These are phyloP conservation scores for Holothuria scabra DNA, from an alignment of 53 echinoderm and acorn worm genomes.

Conservation along the genomic window DNA sequence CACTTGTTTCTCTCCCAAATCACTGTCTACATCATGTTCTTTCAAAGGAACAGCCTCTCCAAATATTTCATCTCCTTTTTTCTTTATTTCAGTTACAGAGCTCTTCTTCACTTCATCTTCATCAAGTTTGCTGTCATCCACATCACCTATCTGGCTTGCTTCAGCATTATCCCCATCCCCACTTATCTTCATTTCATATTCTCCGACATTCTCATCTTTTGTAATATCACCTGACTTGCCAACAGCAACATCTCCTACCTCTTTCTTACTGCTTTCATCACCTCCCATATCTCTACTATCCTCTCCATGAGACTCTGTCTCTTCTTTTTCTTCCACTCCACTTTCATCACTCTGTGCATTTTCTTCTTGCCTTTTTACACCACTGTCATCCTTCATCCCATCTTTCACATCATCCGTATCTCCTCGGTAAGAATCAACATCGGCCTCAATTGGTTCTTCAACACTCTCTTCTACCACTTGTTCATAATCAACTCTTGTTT, in stretches of 20 bases:
- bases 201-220: neutral
- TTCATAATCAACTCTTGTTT: too few relatives aligned
- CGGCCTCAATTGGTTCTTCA: neutral
- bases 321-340: neutral
- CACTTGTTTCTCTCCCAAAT: neutral
- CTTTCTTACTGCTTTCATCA: constrained; percentile 14
- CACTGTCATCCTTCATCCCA: neutral
- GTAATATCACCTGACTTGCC: neutral
- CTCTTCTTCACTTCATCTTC: neutral
- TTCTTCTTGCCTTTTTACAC: neutral
- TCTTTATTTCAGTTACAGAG: neutral
- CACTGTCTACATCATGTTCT: neutral
- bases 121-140: neutral
- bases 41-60: neutral
- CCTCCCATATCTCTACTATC: neutral
- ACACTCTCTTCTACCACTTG: neutral
- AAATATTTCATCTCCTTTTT: neutral
- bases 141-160: too few relatives aligned
- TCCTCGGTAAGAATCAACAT: neutral
- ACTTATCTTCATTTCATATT: neutral
- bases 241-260: neutral
- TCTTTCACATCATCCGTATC: neutral
- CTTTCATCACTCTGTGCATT: neutral
- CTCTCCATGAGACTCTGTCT: constrained; percentile 14
- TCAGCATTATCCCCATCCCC: neutral